These are phyloP conservation scores for Podarcis muralis DNA, from an alignment of 2,113 vertebrate genomes.

Conservation along the genomic window DNA sequence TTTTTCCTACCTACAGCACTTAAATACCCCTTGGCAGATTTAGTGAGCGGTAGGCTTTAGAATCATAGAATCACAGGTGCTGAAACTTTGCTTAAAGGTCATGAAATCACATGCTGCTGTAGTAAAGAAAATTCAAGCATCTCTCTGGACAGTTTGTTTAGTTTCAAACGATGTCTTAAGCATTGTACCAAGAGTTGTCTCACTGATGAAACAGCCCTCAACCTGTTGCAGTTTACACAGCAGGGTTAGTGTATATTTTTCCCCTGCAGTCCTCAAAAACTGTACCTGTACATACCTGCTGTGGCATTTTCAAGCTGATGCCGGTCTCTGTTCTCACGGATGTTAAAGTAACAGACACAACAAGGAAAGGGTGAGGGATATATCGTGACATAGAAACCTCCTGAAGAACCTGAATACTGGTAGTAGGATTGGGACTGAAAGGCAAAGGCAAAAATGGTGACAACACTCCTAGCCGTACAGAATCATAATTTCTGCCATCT, in stretches of 20 bases:
- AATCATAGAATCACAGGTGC: too few species aligned
- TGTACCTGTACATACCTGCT: slow-evolving; percentile 83
- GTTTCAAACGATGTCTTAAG: background rate
- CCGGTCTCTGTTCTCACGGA: slow-evolving; percentile 97
- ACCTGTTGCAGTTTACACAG: background rate
- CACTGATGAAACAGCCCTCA: background rate
- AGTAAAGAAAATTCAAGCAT: background rate
- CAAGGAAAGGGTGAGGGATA: slow-evolving; percentile 95
- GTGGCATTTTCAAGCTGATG: slow-evolving; percentile 94
- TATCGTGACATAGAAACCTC: slow-evolving; percentile 98
- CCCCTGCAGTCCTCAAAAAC: background rate
- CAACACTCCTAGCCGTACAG: background rate
- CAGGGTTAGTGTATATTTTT: background rate
- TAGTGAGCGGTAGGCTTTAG: too few species aligned
- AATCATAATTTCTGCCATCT: background rate
- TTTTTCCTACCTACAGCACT: too few species aligned
- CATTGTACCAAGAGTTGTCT: background rate
- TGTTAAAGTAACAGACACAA: slow-evolving; percentile 95
- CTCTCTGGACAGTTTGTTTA: background rate
- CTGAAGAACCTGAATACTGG: slow-evolving; percentile 91
- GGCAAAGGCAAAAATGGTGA: slow-evolving; percentile 20
- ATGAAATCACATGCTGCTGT: background rate
- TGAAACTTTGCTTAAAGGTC: too few species aligned
- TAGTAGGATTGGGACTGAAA: slow-evolving; percentile 84
- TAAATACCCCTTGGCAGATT: too few species aligned